These are phyloP conservation scores for Pseudoips prasinana DNA, from an alignment of 2,888 invertebrate species.

Conservation along the genomic window DNA sequence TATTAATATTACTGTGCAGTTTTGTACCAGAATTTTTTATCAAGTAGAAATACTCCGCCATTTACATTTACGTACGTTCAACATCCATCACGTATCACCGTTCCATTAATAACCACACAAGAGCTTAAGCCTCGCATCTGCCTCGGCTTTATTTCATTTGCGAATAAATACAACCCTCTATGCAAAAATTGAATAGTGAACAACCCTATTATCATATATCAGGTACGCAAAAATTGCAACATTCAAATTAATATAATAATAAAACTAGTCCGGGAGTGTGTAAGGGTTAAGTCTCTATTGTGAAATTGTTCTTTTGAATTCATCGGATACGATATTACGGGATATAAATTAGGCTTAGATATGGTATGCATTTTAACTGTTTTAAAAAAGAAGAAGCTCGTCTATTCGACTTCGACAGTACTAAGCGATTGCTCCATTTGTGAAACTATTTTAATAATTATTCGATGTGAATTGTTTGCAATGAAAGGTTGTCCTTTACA, in stretches of 20 bases:
- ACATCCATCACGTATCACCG: conserved; percentile 4
- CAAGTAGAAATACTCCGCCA: conserved; percentile 4
- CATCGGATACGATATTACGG: conserved; percentile 25
- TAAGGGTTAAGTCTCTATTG: conserved; percentile 64
- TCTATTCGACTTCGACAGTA: no score
- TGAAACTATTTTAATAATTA: no score
- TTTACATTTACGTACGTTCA: no score
- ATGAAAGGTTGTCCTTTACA: no score
- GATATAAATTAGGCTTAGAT: conserved; percentile 16
- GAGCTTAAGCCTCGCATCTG: conserved; percentile 38
- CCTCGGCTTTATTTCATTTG: conserved; percentile 44
- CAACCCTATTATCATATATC: conserved; percentile 64
- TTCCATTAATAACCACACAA: conserved; percentile 29
- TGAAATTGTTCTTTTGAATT: conserved; percentile 6
- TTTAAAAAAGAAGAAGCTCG: no score
- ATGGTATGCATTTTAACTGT: conserved; percentile 11
- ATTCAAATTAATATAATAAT: conserved; percentile 79
- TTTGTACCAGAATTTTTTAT: no score
- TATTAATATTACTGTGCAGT: no score
- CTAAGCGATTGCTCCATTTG: no score
- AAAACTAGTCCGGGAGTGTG: conserved; percentile 62
- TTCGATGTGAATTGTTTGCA: no score
- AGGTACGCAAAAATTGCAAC: conserved; percentile 79
- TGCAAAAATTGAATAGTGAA: conserved; percentile 75
- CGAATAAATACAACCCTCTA: conserved; percentile 60